These are phyloP conservation scores for Scaptomyza flava DNA, from an alignment of 2,888 invertebrate species.

Conservation along the genomic window DNA sequence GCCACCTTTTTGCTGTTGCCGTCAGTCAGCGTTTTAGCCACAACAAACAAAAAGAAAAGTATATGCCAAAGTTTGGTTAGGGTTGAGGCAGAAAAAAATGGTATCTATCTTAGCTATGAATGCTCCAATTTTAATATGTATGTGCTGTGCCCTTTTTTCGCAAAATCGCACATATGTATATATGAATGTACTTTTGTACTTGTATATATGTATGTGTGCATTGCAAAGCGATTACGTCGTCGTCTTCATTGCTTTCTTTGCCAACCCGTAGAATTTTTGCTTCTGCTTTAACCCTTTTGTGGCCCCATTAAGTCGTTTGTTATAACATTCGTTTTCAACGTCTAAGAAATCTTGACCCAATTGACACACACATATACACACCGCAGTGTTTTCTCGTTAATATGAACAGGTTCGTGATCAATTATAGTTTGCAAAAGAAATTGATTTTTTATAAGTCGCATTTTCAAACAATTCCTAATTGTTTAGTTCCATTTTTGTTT, in stretches of 20 bases:
- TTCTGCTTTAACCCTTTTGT: slow-evolving; percentile 63
- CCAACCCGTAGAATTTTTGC: slow-evolving; percentile 35
- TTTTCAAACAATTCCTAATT: too few species aligned
- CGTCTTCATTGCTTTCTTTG: slow-evolving; percentile 57
- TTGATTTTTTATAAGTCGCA: too few species aligned
- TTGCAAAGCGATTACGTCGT: slow-evolving; percentile 78
- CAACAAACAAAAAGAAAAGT: slow-evolving; percentile 12
- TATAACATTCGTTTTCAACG: slow-evolving; percentile 34
- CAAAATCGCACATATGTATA: slow-evolving; percentile 5
- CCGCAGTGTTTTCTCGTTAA: background rate
- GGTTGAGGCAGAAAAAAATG: slow-evolving; percentile 23
- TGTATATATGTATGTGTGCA: slow-evolving; percentile 49
- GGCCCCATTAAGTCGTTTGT: slow-evolving; percentile 36
- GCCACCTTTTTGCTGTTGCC: slow-evolving; percentile 38
- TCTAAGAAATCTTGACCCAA: slow-evolving; percentile 70
- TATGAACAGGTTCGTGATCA: background rate
- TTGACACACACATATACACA: slow-evolving; percentile 28
- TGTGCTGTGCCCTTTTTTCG: slow-evolving; percentile 33
- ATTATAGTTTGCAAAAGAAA: background rate
- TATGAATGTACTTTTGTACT: background rate
- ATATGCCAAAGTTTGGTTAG: slow-evolving; percentile 69
- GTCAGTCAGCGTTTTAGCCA: slow-evolving; percentile 33
- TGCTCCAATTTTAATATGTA: slow-evolving; percentile 58
- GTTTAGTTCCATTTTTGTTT: background rate
- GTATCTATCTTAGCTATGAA: slow-evolving; percentile 42